Evolutionary conservation across 1,140 invertebrate genomes (phyloP), one percentile per base, ranked within the genome.

Genomic region (Temnothorax curvispinosus): DNA sequence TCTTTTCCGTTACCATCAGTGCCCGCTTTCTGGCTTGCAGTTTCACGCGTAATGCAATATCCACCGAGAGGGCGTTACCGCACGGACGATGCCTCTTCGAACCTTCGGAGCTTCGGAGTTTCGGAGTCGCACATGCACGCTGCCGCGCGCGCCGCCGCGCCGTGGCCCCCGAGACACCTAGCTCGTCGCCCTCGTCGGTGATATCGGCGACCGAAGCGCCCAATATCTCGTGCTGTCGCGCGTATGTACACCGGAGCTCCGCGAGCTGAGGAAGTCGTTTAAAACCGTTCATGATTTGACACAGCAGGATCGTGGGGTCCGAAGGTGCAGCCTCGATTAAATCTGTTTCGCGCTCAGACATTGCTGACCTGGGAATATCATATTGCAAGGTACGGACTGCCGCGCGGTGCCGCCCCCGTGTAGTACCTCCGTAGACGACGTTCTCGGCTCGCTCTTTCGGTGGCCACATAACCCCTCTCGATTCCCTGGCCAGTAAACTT

Each of bases 271-370:
- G 21, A 60, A 88, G 74, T 88, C 65, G 56, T 86, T 91, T 88
- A 69, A 90, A 27, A 87, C 84, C 76, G 74, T 91, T 88, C 62
- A 88, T 67, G 71, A 60, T 88, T 76, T 90, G 87, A 90, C 89
- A 87, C 69, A 67, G 86, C 75, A 80, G 60, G 62, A 88, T 82
- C 56, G 86, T 80, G 60, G 60, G 54, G 60, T 44, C 58, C 18
- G 72, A 86, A 38, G 32, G 69, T 74, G 72, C 81, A 85, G n/a
- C 54, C 78, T 67, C 35, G 50, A 80, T 90, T 67, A 52, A 32
- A 54, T 62, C 60, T 11, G 27, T 65, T 56, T 41, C 38, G 50
- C 21, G 58, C 4, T 71, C 62, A 75, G 72, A 77, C 21, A 44
- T 84, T 56, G 77, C 60, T 72, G 62, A 56, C 64, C 50, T 32